phyloP scores from a whole-genome alignment of 64 coral and sea anemone species.

The Acropora tenuis region DNA sequence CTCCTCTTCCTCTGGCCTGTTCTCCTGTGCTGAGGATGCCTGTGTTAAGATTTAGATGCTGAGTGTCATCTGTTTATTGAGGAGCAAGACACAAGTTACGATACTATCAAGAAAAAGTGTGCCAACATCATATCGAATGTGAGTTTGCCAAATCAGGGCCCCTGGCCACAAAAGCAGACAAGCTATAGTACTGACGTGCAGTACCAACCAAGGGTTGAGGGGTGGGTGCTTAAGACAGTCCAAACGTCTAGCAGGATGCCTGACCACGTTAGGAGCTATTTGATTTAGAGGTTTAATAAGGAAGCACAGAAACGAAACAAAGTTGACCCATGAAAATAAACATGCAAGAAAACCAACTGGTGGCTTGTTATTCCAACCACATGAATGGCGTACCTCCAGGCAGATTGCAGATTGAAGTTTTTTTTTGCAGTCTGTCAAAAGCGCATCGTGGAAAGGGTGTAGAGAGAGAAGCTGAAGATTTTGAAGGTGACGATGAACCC shows the following conservation, averaged over 20 bases:
- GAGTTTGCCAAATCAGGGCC: background rate
- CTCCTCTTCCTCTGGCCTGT: background rate
- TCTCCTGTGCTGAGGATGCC: background rate
- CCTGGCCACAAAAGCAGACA: background rate
- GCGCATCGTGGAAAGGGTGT: background rate
- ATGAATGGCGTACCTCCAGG: background rate
- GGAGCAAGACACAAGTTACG: background rate
- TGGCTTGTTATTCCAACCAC: background rate
- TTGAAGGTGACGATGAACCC: background rate
- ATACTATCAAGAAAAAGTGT: background rate
- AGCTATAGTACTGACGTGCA: background rate
- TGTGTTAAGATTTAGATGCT: background rate
- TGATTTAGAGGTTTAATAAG: background rate
- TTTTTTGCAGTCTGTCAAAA: background rate
- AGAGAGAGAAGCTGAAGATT: background rate
- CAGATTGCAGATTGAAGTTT: background rate
- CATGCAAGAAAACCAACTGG: background rate
- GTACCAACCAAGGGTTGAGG: background rate
- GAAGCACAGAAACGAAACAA: background rate
- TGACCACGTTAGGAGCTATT: background rate
- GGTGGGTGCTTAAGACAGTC: background rate
- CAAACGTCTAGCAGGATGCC: background rate
- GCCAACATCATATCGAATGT: background rate
- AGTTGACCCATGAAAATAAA: background rate
- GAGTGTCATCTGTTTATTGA: background rate